Percentiles rank a stretch among this genome's conserved stretches.
Evolutionary conservation across 2,113 vertebrate genomes (phyloP).

Genomic region (Hoplias malabaricus): DNA sequence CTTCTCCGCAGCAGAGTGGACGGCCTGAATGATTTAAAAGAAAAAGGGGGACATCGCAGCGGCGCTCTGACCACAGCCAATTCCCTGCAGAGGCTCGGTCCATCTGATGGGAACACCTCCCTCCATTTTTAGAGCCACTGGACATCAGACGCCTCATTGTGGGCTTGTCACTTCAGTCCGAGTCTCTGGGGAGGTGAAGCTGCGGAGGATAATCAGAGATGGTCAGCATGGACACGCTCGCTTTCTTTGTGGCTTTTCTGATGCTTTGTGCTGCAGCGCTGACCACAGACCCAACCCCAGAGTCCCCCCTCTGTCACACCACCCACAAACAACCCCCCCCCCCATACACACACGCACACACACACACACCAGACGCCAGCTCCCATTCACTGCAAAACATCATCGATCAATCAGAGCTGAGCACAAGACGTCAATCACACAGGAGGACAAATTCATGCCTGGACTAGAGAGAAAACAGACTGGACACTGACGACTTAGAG

Average conservation of each 20-base stretch:
- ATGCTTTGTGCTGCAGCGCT: conserved; percentile 24
- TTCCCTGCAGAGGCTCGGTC: conserved; percentile 34
- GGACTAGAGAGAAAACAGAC: conserved; percentile 32
- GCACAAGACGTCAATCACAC: conserved; percentile 48
- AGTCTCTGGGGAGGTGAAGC: conserved; percentile 27
- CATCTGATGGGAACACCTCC: conserved; percentile 26
- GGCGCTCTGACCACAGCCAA: conserved; percentile 28
- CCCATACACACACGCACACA: too few relatives aligned
- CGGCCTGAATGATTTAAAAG: conserved; percentile 32
- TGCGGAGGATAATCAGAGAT: conserved; percentile 19
- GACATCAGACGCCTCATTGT: conserved; percentile 42
- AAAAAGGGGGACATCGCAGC: conserved; percentile 28
- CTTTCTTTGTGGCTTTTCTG: too few relatives aligned
- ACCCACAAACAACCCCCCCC: too few relatives aligned
- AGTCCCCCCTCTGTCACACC: too few relatives aligned
- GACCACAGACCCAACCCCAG: conserved; percentile 7
- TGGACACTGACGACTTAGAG: conserved; percentile 49
- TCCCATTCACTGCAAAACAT: conserved; percentile 27
- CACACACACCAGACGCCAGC: neutral
- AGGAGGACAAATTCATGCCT: conserved; percentile 23
- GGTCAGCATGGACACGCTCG: conserved; percentile 16
- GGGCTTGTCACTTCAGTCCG: conserved; percentile 40
- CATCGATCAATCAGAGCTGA: conserved; percentile 37
- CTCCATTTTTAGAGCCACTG: conserved; percentile 24
- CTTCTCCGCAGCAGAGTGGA: neutral